Evolutionary conservation across 2,113 vertebrate genomes (phyloP).

Genomic region (Cebidichthys violaceus): DNA sequence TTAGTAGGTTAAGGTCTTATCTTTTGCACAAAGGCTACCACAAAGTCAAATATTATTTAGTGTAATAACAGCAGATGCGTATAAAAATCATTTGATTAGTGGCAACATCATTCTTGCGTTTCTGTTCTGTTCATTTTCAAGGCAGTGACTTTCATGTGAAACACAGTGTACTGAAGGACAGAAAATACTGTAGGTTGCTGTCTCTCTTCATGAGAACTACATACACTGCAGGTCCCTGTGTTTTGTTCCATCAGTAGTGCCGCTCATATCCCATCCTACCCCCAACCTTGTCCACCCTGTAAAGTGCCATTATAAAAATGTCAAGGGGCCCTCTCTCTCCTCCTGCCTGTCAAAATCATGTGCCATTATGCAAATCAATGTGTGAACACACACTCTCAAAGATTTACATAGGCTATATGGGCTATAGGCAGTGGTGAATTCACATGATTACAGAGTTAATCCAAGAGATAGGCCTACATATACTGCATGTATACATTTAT

Average conservation of each 20-base stretch:
- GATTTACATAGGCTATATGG: conserved; percentile 74
- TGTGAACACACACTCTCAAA: conserved; percentile 74
- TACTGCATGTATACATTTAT: conserved; percentile 46
- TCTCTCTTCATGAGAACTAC: conserved; percentile 48
- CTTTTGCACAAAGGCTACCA: not conserved
- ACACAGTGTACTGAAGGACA: conserved; percentile 5
- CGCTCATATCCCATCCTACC: conserved; percentile 58
- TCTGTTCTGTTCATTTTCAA: conserved; percentile 16
- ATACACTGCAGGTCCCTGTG: conserved; percentile 48
- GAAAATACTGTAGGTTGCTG: conserved; percentile 46
- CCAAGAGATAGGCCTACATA: conserved; percentile 26
- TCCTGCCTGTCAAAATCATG: conserved; percentile 81
- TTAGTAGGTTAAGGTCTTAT: not conserved
- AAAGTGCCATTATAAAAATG: conserved; percentile 84
- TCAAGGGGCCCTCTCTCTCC: conserved; percentile 74
- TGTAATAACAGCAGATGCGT: not conserved
- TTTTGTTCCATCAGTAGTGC: conserved; percentile 63
- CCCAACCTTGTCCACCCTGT: conserved; percentile 77
- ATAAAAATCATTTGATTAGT: not conserved
- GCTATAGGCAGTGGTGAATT: conserved; percentile 61
- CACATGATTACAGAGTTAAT: conserved; percentile 66
- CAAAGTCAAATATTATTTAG: conserved; percentile 6
- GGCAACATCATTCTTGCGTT: conserved; percentile 1
- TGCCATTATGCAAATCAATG: conserved; percentile 80
- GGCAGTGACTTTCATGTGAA: not conserved